Percentiles rank a stretch among this genome's conserved stretches.
Evolutionary conservation across 2,888 invertebrate genomes (phyloP).

Genomic region (Malthinus flaveolus): DNA sequence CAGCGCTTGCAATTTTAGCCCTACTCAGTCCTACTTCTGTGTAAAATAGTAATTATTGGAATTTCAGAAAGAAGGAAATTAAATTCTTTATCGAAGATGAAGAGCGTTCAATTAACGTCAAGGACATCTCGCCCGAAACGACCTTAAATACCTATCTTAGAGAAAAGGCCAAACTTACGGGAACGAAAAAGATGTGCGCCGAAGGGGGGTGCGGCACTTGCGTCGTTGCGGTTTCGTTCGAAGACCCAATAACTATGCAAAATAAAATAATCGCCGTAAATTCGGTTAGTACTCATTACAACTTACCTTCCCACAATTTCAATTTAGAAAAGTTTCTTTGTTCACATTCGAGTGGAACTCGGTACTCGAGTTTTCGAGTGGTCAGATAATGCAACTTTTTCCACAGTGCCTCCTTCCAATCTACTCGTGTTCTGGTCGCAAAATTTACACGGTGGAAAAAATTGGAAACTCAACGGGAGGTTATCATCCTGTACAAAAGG

Average conservation of each 20-base stretch:
- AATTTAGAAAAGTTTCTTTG: too few species aligned
- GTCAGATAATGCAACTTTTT: not conserved
- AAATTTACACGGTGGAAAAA: conserved; percentile 72
- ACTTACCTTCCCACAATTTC: too few species aligned
- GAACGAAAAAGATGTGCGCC: conserved; percentile 72
- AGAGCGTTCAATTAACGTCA: conserved; percentile 43
- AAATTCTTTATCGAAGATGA: conserved; percentile 30
- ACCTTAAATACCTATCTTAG: conserved; percentile 67
- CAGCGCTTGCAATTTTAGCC: too few species aligned
- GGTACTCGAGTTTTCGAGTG: too few species aligned
- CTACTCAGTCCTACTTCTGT: too few species aligned
- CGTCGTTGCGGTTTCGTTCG: conserved; percentile 57
- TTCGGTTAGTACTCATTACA: conserved; percentile 66
- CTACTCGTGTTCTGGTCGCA: conserved; percentile 63
- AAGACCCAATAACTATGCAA: conserved; percentile 56
- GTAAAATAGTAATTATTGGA: not conserved
- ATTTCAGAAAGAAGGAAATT: conserved; percentile 20
- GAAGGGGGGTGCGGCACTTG: conserved; percentile 77
- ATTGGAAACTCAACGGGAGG: conserved; percentile 64
- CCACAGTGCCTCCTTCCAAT: conserved; percentile 59
- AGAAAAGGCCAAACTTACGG: conserved; percentile 62
- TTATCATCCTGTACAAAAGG: conserved; percentile 65
- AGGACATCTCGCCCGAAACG: conserved; percentile 57
- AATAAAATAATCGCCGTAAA: conserved; percentile 62
- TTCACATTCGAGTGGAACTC: too few species aligned